Evolutionary conservation across 2,113 vertebrate genomes (phyloP).

Genomic region (Aramus guarauna): DNA sequence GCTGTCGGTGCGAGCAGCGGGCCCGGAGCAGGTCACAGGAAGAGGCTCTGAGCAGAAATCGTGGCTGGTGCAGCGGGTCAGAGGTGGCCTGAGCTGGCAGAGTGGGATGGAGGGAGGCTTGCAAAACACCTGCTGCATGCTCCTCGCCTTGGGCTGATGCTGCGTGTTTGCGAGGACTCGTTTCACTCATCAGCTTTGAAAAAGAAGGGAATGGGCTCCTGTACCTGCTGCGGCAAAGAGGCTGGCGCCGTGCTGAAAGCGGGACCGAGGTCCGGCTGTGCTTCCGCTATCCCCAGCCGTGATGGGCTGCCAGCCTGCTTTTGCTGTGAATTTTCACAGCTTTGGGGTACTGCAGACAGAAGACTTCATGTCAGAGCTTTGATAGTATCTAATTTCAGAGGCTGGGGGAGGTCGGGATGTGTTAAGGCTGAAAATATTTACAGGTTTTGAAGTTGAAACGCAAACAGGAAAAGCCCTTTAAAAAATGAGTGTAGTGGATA

Average conservation of each 20-base stretch:
- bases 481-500: constrained; percentile 80
- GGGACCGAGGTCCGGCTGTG: background rate
- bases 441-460: constrained; percentile 78
- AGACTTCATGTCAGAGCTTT: background rate
- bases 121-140: background rate
- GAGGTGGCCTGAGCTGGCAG: background rate
- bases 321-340: background rate
- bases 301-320: background rate
- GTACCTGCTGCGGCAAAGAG: background rate
- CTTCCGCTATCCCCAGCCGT: background rate
- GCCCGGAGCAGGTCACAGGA: background rate
- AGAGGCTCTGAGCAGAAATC: background rate
- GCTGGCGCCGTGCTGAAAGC: background rate
- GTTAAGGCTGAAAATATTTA: constrained; percentile 79
- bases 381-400: background rate
- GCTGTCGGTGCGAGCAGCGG: background rate
- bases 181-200: background rate
- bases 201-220: background rate
- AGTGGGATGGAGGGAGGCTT: background rate
- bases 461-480: constrained; percentile 86
- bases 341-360: background rate
- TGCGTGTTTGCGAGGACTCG: accelerated
- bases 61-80: background rate
- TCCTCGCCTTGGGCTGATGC: background rate
- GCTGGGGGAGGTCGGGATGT: constrained; percentile 35